Evolutionary conservation across 2,888 invertebrate genomes (phyloP).

Genomic region (Blera fallax): DNA sequence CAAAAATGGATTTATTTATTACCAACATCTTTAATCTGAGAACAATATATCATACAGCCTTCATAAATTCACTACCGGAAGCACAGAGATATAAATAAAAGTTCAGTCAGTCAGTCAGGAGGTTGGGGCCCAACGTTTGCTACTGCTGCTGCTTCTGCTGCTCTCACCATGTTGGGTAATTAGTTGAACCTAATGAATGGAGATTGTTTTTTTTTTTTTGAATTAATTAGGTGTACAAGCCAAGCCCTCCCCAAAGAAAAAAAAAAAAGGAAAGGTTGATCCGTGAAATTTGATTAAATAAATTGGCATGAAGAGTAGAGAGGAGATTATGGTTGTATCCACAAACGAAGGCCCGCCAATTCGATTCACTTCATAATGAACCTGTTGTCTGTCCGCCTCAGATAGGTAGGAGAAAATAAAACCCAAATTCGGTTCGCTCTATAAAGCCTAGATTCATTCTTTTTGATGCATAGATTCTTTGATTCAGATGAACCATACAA

Average conservation of each 20-base stretch:
- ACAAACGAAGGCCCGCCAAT: conserved; percentile 20
- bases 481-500: neutral
- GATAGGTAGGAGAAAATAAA: conserved; percentile 21
- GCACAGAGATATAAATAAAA: conserved; percentile 41
- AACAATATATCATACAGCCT: conserved; percentile 65
- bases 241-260: neutral
- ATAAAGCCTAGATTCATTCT: conserved; percentile 13
- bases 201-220: conserved; percentile 64
- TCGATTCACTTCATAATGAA: conserved; percentile 44
- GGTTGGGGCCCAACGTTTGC: neutral
- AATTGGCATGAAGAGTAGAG: conserved; percentile 47
- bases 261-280: conserved; percentile 28
- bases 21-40: conserved; percentile 60
- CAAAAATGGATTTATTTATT: conserved; percentile 68
- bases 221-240: conserved; percentile 61
- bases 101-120: neutral
- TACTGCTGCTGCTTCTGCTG: neutral
- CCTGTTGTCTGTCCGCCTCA: conserved; percentile 31
- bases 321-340: conserved; percentile 21
- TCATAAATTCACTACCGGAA: conserved; percentile 65
- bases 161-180: conserved; percentile 54
- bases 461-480: conserved; percentile 10
- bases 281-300: conserved; percentile 67
- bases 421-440: conserved; percentile 20
- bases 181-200: conserved; percentile 64